Percentiles rank a stretch among this genome's conserved stretches.
Conservation (phyloP, 2,888 invertebrate species). For the Tachystola acroxantha region DNA sequence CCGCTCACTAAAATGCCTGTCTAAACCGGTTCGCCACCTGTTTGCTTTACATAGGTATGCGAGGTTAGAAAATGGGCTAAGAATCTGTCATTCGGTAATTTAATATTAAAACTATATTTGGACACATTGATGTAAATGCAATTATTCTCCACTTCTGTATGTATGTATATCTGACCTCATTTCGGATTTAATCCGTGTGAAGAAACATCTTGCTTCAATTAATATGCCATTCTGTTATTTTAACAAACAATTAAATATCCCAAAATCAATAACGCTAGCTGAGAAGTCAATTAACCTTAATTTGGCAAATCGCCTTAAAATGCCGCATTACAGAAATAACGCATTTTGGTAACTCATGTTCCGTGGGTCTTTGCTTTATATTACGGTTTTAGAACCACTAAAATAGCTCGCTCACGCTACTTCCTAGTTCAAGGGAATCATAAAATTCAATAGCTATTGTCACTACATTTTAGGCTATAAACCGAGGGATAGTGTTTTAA, state of each 20-base stretch:
- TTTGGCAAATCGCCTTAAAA: slow-evolving; percentile 39
- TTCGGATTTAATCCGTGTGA: slow-evolving; percentile 18
- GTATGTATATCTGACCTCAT: no score
- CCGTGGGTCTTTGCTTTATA: background rate
- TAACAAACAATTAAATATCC: slow-evolving; percentile 37
- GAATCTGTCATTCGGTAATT: slow-evolving; percentile 4
- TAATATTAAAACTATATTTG: background rate
- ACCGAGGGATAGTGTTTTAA: no score
- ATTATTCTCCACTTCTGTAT: no score
- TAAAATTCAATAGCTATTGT: slow-evolving; percentile 22
- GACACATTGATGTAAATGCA: no score
- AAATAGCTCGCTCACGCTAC: slow-evolving; percentile 28
- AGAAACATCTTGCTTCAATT: slow-evolving; percentile 17
- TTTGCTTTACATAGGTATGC: slow-evolving; percentile 5
- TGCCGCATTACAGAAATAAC: slow-evolving; percentile 21
- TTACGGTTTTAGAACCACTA: slow-evolving; percentile 13
- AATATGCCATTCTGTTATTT: slow-evolving; percentile 27
- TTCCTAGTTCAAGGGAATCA: slow-evolving; percentile 46
- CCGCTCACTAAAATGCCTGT: background rate
- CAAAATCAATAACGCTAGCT: slow-evolving; percentile 43
- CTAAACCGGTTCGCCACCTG: slow-evolving; percentile 8
- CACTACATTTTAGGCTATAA: no score
- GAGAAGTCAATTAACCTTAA: slow-evolving; percentile 58
- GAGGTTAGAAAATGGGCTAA: slow-evolving; percentile 3
- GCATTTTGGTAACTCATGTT: background rate